A percentile compares a stretch with the other conserved stretches of the same genome.
Evolutionary conservation across 30 jellyfish, hydroid and myxozoan species (phyloP).

Genomic region (Sanderia malayensis): DNA sequence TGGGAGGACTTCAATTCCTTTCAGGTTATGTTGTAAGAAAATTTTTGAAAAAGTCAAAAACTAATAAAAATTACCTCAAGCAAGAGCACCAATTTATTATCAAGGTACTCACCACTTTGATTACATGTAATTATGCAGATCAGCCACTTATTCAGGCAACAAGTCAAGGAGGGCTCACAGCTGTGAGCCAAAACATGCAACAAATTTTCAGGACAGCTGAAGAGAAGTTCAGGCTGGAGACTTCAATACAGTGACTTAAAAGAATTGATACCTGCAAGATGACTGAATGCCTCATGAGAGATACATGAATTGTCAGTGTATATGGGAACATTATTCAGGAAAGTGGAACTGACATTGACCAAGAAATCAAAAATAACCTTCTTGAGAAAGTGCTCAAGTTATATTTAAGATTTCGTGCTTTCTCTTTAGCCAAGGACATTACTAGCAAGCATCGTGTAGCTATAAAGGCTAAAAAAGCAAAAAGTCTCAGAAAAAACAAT

Average conservation of each 20-base stretch:
- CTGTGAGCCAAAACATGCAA: not conserved
- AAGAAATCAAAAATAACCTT: not conserved
- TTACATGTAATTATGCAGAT: not conserved
- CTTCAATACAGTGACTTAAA: not conserved
- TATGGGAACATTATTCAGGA: constrained; percentile 2
- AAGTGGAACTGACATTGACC: not conserved
- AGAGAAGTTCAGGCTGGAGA: not conserved
- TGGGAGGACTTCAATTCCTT: constrained; percentile 40
- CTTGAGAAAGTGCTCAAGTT: not conserved
- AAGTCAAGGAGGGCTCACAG: constrained; percentile 12
- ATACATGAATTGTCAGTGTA: not conserved
- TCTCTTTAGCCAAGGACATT: constrained; percentile 3
- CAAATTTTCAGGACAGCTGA: constrained; percentile 13
- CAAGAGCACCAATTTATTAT: not conserved
- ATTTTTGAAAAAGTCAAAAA: not conserved
- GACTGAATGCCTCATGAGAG: constrained; percentile 15
- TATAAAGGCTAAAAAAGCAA: not conserved
- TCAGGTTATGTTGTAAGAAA: constrained; percentile 23
- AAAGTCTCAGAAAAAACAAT: constrained; percentile 9
- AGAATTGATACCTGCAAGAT: constrained; percentile 6
- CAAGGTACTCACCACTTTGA: constrained; percentile 3
- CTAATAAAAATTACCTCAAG: not conserved
- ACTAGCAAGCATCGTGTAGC: not conserved
- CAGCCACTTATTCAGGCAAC: constrained; percentile 1
- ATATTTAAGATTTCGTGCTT: constrained; percentile 9